Conservation (phyloP, 2,113 vertebrate genomes). For the Erythrolamprus reginae region DNA sequence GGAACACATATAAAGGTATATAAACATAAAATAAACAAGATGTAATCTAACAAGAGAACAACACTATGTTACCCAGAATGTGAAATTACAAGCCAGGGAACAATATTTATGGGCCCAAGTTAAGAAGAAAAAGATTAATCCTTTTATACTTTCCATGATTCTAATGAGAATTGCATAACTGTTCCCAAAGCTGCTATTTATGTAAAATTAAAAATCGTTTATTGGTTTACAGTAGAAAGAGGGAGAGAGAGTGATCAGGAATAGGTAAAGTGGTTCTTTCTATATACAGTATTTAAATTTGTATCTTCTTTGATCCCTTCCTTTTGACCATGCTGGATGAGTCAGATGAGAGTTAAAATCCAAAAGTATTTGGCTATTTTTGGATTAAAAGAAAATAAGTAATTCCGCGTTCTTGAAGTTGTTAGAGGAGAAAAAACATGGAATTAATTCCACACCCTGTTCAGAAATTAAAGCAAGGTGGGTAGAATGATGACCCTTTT, state of each 20-base stretch:
- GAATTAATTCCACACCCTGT: neutral
- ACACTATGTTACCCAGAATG: neutral
- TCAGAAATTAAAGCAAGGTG: neutral
- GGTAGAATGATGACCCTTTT: neutral
- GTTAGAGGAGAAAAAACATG: neutral
- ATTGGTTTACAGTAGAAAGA: neutral
- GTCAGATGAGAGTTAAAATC: neutral
- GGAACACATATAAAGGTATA: neutral
- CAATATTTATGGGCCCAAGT: neutral
- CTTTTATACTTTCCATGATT: neutral
- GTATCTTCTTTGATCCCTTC: neutral
- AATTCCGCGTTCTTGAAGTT: neutral
- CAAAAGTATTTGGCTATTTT: neutral
- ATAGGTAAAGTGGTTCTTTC: neutral
- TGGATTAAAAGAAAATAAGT: neutral
- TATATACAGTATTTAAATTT: neutral
- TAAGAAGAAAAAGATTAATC: neutral
- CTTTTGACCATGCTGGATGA: neutral
- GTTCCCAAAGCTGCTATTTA: neutral
- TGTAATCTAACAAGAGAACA: neutral
- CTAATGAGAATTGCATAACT: neutral
- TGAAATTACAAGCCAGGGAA: neutral
- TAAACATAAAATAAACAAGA: neutral
- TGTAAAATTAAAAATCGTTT: neutral
- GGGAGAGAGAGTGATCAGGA: neutral